phyloP scores from a whole-genome alignment of 2,888 invertebrate genomes.

The Trissoscelio sp. region DNA sequence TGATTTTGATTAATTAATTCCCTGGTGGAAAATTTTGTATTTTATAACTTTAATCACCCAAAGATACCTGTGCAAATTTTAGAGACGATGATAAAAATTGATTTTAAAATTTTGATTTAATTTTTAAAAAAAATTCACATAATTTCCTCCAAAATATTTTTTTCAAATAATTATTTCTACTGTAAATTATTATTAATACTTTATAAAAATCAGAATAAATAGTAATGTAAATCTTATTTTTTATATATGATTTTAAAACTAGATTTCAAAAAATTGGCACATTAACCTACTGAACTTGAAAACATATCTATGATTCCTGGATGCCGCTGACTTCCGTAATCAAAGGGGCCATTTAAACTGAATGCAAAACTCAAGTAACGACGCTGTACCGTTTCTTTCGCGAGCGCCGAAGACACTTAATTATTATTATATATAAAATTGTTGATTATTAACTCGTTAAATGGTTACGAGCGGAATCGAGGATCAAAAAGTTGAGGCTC shows the following conservation, averaged over 20 bases:
- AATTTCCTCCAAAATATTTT: no score
- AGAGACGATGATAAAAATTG: no score
- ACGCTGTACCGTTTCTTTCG: slow-evolving; percentile 23
- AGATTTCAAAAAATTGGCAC: background rate
- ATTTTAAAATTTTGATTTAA: no score
- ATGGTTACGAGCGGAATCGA: slow-evolving; percentile 16
- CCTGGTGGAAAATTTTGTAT: no score
- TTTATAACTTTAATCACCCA: no score
- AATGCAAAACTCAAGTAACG: slow-evolving; percentile 24
- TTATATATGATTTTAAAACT: background rate
- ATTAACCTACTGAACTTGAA: slow-evolving; percentile 31
- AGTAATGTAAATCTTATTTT: no score
- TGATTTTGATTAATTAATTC: no score
- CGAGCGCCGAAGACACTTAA: slow-evolving; percentile 11
- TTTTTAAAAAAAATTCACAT: no score
- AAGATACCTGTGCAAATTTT: no score
- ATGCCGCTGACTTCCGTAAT: slow-evolving; percentile 23
- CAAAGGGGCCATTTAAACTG: slow-evolving; percentile 16
- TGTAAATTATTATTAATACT: no score
- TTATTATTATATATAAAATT: slow-evolving; percentile 38
- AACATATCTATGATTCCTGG: slow-evolving; percentile 6
- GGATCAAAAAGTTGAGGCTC: slow-evolving; percentile 35
- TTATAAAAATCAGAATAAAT: no score
- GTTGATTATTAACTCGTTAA: slow-evolving; percentile 39
- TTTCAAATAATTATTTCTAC: no score